Evolutionary conservation across 2,113 vertebrate genomes (phyloP), one percentile per base, ranked within the genome.

Genomic region (Carassius gibelio): DNA sequence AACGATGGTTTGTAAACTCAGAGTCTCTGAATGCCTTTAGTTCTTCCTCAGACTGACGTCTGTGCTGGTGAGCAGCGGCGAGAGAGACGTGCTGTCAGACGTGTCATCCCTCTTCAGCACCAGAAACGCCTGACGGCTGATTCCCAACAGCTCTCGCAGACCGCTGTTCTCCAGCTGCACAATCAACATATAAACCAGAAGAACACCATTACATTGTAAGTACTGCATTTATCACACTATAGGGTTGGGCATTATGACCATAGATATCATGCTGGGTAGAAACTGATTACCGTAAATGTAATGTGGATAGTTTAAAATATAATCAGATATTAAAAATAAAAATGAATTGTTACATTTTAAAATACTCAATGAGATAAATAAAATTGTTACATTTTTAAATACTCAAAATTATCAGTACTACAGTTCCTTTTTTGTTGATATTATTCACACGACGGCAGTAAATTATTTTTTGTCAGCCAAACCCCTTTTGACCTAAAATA

Each of bases 101-200:
- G 88, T 84, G 19, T 98, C 97, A 0, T 99, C 97, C 87, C 95
- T 94, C 89, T 96, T 96, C 36, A 99, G 94, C 83, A 96, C 93
- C 89, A 98, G 92, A 90, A 99, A 99, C 0, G 97, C 98, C 88
- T 99, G 97, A 45, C 96, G 96, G 69, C 97, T 99, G 92, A 99
- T 99, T 82, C 98, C 97, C 86, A 99, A 94, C 83, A 99, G 94
- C 93, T 99, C 97, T 89, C 98, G 92, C 74, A 99, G 94, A 78
- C 97, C 97, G 84, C 90, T 94, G 92, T 99, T 99, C 95, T 99
- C 98, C 89, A 94, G 78, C 95, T 96, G 71, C 23, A 83, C n/a
- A 30, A 68, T 34, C 62, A 30, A 66, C 23, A 2, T 8, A 80
- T 11, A 83, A n/a, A 50, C 71, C 71, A 74, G 6, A 23, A 38